A percentile compares a stretch with the other conserved stretches of the same genome.
Conservation (phyloP, 2,888 invertebrate genomes). For the Calephelis perditalis region DNA sequence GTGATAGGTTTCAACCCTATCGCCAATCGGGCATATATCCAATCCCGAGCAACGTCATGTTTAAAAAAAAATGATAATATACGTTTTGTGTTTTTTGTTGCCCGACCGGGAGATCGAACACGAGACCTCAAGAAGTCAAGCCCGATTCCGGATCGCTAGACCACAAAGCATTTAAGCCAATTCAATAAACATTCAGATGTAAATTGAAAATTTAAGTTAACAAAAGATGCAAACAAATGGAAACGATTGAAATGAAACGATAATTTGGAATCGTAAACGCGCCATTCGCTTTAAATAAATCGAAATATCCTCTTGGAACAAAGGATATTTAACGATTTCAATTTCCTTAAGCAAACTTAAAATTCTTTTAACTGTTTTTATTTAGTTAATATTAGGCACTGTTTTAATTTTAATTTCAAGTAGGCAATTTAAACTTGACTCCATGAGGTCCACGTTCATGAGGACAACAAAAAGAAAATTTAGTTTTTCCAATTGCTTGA, state of each 20-base stretch:
- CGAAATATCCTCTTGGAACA: background rate
- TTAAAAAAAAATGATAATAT: no score
- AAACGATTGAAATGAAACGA: conserved; percentile 1
- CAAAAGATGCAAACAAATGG: background rate
- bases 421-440: no score
- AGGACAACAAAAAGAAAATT: no score
- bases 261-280: conserved; percentile 7
- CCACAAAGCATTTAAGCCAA: background rate
- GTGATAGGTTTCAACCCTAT: no score
- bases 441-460: no score
- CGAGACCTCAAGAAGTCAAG: no score
- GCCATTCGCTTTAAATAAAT: background rate
- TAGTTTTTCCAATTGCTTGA: no score
- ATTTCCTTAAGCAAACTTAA: conserved; percentile 3
- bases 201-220: background rate
- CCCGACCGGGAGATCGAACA: no score
- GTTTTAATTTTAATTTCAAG: background rate
- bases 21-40: no score
- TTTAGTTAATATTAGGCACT: background rate
- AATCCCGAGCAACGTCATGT: no score
- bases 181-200: background rate
- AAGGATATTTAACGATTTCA: conserved; percentile 5
- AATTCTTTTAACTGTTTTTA: background rate
- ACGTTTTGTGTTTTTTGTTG: no score
- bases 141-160: no score